Evolutionary conservation across 2,113 vertebrate genomes (phyloP), one percentile per base, ranked within the genome.

Genomic region (Myrmecobius fasciatus): DNA sequence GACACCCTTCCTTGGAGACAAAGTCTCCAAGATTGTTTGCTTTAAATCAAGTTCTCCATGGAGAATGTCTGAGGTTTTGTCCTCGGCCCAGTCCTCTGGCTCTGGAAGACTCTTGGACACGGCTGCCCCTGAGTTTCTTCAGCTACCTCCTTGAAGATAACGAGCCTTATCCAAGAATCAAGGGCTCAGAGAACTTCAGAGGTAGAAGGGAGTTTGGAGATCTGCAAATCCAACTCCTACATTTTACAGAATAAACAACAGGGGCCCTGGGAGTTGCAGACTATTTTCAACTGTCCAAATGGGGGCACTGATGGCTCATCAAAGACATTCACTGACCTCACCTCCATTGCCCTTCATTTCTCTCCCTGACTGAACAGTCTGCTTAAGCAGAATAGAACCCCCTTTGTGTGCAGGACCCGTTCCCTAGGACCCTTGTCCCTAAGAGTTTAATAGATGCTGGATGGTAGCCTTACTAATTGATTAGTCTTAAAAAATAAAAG

Each of bases 1-100:
- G 95, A 97, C 52, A 95, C 54, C 89, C 94, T 93, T 95, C 95
- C 96, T 95, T 92, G 28, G 92, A 91, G 48, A 93, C 96, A 96
- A 96, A 91, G 8, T 96, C 83, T 60, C 89, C 48, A 43, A 91
- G 53, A 97, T 90, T 96, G 95, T 52, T 95, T 60, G 89, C 26
- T 97, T 97, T 96, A 95, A 92, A 94, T 94, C 17, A 92, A 91
- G 22, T 67, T 93, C 91, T 95, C 92, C 95, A 53, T 48, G 93
- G 91, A 95, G 52, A 96, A 54, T 46, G 26, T 14, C 91, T 93
- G 25, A 17, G 89, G 26, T 94, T 46, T 90, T 94, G 28, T 95
- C n/a, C 67, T 83, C 36, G 0, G 67, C 11, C 60, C 31, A 67
- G 31, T 36, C 12, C 60, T 67, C 14, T 2, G 14, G 17, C 36